These are phyloP conservation scores for Dendrolimus pini DNA, from an alignment of 2,888 invertebrate genomes.

Conservation along the genomic window DNA sequence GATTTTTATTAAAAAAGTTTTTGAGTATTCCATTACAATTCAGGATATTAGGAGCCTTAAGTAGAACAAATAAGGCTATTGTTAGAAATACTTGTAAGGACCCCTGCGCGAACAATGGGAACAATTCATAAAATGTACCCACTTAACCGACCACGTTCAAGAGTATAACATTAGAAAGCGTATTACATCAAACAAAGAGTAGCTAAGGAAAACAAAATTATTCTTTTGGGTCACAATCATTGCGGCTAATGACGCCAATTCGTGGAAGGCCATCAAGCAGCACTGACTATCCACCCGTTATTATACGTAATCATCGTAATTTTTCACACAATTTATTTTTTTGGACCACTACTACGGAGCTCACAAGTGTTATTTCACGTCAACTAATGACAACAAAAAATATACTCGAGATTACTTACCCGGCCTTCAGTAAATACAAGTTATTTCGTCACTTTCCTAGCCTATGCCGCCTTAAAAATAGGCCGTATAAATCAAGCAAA, in stretches of 20 bases:
- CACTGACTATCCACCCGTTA: constrained; percentile 55
- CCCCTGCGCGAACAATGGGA: not conserved
- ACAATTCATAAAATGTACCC: constrained; percentile 3
- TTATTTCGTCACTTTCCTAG: constrained; percentile 27
- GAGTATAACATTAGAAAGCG: constrained; percentile 26
- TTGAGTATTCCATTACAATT: too few species aligned
- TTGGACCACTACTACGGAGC: constrained; percentile 42
- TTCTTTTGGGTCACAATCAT: constrained; percentile 64
- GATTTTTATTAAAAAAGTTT: too few species aligned
- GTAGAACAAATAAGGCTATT: not conserved
- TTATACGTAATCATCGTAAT: constrained; percentile 74
- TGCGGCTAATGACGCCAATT: constrained; percentile 70
- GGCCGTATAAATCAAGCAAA: constrained; percentile 21
- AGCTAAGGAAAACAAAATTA: constrained; percentile 57
- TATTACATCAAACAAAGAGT: constrained; percentile 32
- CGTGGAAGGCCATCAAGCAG: constrained; percentile 60
- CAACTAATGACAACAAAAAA: constrained; percentile 73
- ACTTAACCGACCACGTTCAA: constrained; percentile 11
- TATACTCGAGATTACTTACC: constrained; percentile 34
- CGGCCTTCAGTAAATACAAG: constrained; percentile 24
- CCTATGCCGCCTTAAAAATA: constrained; percentile 20
- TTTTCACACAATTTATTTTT: constrained; percentile 75
- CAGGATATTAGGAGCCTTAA: too few species aligned
- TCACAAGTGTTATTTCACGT: constrained; percentile 59
- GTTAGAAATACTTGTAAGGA: not conserved